Conservation (phyloP, 2,888 invertebrate genomes). For the Morpho deidamia region DNA sequence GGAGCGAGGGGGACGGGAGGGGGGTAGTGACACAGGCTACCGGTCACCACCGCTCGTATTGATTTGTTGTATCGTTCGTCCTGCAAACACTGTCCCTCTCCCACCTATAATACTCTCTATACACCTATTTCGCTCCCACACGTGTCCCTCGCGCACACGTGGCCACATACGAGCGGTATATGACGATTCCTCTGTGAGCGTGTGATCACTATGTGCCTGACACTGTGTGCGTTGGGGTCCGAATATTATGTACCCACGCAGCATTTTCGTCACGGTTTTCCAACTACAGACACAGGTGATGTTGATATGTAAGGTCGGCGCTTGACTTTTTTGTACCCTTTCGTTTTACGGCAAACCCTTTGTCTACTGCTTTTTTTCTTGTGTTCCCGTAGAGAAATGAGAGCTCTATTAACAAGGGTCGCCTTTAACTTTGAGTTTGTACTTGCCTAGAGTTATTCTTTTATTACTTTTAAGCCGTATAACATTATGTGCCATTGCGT, state of each 20-base stretch:
- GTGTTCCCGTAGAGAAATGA: conserved; percentile 24
- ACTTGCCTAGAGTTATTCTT: neutral
- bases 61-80: conserved; percentile 80
- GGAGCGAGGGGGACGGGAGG: conserved; percentile 35
- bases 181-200: conserved; percentile 35
- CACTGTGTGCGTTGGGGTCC: conserved; percentile 66
- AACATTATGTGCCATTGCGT: neutral
- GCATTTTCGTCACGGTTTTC: conserved; percentile 60
- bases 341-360: conserved; percentile 29
- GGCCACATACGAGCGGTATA: conserved; percentile 57
- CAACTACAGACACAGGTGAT: conserved; percentile 35
- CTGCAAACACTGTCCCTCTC: conserved; percentile 70
- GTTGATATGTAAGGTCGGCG: conserved; percentile 27
- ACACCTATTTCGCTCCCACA: conserved; percentile 44
- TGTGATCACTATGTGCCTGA: conserved; percentile 38
- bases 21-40: conserved; percentile 76
- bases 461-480: neutral
- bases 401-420: conserved; percentile 27
- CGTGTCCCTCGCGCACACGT: conserved; percentile 62
- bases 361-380: conserved; percentile 28
- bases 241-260: conserved; percentile 64
- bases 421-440: conserved; percentile 19
- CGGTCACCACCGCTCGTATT: conserved; percentile 79
- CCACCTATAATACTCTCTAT: conserved; percentile 34
- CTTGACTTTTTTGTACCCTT: conserved; percentile 33